These are phyloP conservation scores for Dorcus hopei DNA, from an alignment of 2,888 invertebrate genomes.

Conservation along the genomic window DNA sequence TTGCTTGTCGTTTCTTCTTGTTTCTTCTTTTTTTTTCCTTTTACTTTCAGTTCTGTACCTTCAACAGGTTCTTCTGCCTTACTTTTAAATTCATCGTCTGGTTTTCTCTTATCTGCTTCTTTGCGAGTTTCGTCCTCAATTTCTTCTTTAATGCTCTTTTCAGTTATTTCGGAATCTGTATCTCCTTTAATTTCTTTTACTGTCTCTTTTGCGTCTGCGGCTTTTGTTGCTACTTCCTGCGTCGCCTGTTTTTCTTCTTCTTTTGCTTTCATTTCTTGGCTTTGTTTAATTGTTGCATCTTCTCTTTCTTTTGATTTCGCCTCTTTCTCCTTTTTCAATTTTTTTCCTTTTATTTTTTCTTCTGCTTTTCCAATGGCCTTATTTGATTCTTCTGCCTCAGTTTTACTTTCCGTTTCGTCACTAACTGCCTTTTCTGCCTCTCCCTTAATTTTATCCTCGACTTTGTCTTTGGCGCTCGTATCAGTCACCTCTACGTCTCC, in stretches of 20 bases:
- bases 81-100: slow-evolving; percentile 27
- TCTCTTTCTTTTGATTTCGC: slow-evolving; percentile 16
- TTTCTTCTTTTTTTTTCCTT: slow-evolving; percentile 43
- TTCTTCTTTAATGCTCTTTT: slow-evolving; percentile 23
- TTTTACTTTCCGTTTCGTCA: slow-evolving; percentile 17
- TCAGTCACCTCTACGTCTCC: slow-evolving; percentile 17
- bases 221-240: slow-evolving; percentile 19
- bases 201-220: slow-evolving; percentile 37
- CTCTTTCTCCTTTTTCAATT: slow-evolving; percentile 30
- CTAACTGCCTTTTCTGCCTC: slow-evolving; percentile 10
- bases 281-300: slow-evolving; percentile 15
- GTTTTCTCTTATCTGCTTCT: slow-evolving; percentile 41
- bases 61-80: slow-evolving; percentile 15
- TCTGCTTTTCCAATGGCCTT: slow-evolving; percentile 22
- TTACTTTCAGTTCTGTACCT: slow-evolving; percentile 15
- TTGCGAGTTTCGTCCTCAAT: slow-evolving; percentile 25
- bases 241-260: slow-evolving; percentile 7
- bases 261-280: slow-evolving; percentile 15
- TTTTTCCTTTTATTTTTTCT: slow-evolving; percentile 30
- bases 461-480: slow-evolving; percentile 17
- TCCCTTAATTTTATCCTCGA: slow-evolving; percentile 26
- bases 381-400: slow-evolving; percentile 7
- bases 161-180: slow-evolving; percentile 18
- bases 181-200: slow-evolving; percentile 18
- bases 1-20: slow-evolving; percentile 33